Evolutionary conservation across 2,797 vertebrate genomes (phyloP), one percentile per base, ranked within the genome.

Genomic region (Halcyon smyrnensis): DNA sequence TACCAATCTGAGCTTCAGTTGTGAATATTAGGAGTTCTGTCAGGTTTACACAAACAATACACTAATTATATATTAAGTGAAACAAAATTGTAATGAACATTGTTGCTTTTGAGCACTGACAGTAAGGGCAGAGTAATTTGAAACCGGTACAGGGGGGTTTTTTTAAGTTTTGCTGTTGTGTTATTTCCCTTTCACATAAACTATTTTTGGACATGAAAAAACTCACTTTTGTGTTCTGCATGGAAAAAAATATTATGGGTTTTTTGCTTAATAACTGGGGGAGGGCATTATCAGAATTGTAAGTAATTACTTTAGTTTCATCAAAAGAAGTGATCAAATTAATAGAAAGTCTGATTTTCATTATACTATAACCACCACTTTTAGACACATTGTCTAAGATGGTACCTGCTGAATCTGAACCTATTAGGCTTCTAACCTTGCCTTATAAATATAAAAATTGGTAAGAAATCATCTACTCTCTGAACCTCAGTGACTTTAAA

Each of bases 371-470:
- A 51, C 12, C 8, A 18, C 20, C 15, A 60, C 27, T 77, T 73
- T 92, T 57, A 79, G 71, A 76, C 39, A 48, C 14, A 59, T 63
- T 4, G 1, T 63, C 63, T 87, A 59, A 89, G 59, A 76, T 17
- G 13, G 14, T 36, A 82, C 34, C 54, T 95, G 41, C 37, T 67
- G 46, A 88, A 93, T 88, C 83, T 63, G 50, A 69, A 79, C 69
- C 37, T 82, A 73, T 84, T 8, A 28, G 70, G 43, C 27, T 91
- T 46, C 88, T 89, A 90, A 90, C 70, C 51, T 90, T 57, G 60
- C 59, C 67, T 79, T 87, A 93, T 79, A 91, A 78, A 90, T 70
- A 88, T 16, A 87, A 93, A 95, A 94, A 87, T 30, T 84, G 67
- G n/a, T 79, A 74, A 92, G 65, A 93, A 93, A 76, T 4, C 11